These are phyloP conservation scores for Xanthia icteritia DNA, from an alignment of 2,888 invertebrate genomes.

Conservation along the genomic window DNA sequence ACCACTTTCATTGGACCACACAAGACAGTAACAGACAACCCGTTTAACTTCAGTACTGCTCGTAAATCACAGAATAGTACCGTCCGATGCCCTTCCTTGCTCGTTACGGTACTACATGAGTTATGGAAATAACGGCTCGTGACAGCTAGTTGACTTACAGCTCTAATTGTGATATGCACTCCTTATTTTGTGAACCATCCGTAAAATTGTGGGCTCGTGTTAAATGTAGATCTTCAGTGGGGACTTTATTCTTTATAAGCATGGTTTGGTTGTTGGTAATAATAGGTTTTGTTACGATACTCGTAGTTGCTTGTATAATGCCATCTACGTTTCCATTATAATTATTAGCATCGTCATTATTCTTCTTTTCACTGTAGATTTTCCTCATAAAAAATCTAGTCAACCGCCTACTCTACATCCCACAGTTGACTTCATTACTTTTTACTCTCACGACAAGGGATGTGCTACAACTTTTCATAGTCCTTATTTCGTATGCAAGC, in stretches of 20 bases:
- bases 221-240: conserved; percentile 3
- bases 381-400: conserved; percentile 44
- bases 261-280: background rate
- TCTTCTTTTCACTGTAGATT: conserved; percentile 7
- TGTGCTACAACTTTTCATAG: conserved; percentile 56
- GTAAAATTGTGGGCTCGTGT: conserved; percentile 43
- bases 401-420: conserved; percentile 27
- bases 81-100: conserved; percentile 63
- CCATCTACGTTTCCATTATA: background rate
- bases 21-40: conserved; percentile 59
- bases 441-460: conserved; percentile 33
- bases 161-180: conserved; percentile 67
- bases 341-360: background rate
- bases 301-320: background rate
- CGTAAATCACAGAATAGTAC: conserved; percentile 67
- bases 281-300: background rate
- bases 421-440: conserved; percentile 56
- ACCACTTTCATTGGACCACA: conserved; percentile 46
- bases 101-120: conserved; percentile 76
- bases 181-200: conserved; percentile 49
- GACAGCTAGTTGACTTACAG: conserved; percentile 68
- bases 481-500: conserved; percentile 51
- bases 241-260: background rate
- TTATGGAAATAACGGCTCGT: conserved; percentile 75
- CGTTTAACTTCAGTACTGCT: conserved; percentile 56